Evolutionary conservation across 2,888 invertebrate genomes (phyloP).

Genomic region (Hyppa rectilinea): DNA sequence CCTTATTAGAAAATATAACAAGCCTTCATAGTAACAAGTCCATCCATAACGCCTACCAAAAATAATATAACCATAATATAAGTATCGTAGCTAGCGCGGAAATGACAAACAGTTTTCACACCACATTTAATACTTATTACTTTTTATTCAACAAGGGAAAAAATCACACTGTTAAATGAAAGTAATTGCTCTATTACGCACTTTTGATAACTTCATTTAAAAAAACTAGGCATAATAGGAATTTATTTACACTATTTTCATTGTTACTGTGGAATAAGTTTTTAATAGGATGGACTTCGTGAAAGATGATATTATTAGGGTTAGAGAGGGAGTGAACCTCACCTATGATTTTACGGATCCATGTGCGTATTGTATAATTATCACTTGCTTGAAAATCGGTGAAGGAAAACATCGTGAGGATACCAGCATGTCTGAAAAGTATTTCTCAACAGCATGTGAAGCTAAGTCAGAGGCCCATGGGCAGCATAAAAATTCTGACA

Average conservation of each 20-base stretch:
- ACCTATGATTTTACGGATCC: no score
- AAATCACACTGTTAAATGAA: background rate
- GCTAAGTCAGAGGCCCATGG: no score
- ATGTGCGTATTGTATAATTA: no score
- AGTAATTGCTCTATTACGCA: background rate
- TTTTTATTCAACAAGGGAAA: conserved; percentile 1
- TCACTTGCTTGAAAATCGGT: no score
- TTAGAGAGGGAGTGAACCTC: no score
- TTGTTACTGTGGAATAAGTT: background rate
- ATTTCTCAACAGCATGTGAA: no score
- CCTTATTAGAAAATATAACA: background rate
- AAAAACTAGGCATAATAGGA: background rate
- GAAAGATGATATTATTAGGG: no score
- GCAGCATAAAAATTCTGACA: no score
- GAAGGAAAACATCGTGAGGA: no score
- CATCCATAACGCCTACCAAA: background rate
- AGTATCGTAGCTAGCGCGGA: background rate
- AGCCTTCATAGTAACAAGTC: background rate
- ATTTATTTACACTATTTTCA: background rate
- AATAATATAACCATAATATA: background rate
- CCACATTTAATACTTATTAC: background rate
- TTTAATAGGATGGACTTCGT: no score
- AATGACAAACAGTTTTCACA: conserved; percentile 5
- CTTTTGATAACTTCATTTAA: conserved; percentile 9
- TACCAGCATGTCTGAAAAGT: no score